phyloP scores from a whole-genome alignment of 2,113 vertebrate species.

The Grallaria varia region DNA sequence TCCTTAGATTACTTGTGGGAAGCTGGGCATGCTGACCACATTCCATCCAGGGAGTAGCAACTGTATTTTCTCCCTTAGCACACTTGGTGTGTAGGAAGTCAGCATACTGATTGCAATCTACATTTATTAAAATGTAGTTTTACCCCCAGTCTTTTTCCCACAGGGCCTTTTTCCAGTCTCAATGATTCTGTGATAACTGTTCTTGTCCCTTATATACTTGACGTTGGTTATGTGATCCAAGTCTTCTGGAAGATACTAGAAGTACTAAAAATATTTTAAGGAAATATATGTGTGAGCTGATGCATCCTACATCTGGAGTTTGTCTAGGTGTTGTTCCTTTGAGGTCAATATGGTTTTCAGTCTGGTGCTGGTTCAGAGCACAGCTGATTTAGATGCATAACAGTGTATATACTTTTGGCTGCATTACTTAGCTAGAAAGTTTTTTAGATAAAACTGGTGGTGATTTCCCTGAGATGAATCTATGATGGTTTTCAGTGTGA shows the following conservation, averaged over 20 bases:
- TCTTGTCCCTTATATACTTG: neutral
- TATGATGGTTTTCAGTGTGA: neutral
- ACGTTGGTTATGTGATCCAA: neutral
- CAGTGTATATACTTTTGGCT: neutral
- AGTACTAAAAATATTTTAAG: neutral
- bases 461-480: neutral
- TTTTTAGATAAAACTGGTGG: neutral
- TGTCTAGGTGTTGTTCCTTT: neutral
- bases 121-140: neutral
- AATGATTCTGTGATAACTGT: neutral
- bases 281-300: neutral
- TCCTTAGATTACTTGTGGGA: neutral
- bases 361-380: neutral
- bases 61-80: neutral
- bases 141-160: neutral
- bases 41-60: neutral
- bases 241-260: neutral
- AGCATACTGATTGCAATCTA: neutral
- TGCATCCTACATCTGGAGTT: neutral
- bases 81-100: neutral
- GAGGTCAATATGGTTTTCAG: neutral
- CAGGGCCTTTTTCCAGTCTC: neutral
- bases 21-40: accelerated
- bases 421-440: neutral
- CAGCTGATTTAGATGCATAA: neutral